A percentile compares a stretch with the other conserved stretches of the same genome.
Conservation (phyloP, 2,888 invertebrate species). For the Ommatoiulus sabulosus region DNA sequence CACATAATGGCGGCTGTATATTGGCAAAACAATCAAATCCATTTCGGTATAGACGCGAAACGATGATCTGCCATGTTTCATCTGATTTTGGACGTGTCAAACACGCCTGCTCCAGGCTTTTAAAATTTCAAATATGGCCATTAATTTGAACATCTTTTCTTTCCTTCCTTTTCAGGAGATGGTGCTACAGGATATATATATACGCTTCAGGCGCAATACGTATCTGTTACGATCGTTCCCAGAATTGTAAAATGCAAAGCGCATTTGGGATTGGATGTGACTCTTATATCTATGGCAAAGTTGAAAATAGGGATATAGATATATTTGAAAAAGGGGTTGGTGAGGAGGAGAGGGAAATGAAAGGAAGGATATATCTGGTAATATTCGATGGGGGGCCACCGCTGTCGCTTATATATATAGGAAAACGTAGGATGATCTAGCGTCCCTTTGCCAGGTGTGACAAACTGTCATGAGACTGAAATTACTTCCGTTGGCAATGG, state of each 20-base stretch:
- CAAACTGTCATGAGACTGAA: slow-evolving; percentile 53
- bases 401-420: slow-evolving; percentile 49
- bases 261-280: neutral
- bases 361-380: slow-evolving; percentile 45
- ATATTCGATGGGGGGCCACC: slow-evolving; percentile 47
- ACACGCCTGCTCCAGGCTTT: slow-evolving; percentile 29
- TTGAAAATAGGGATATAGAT: neutral
- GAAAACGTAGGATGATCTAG: slow-evolving; percentile 38
- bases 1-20: no score
- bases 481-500: slow-evolving; percentile 49
- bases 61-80: neutral
- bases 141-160: slow-evolving; percentile 46
- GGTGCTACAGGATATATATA: no score
- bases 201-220: neutral
- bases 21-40: no score
- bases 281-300: neutral
- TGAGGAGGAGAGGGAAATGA: slow-evolving; percentile 24
- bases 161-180: neutral
- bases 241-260: slow-evolving; percentile 53
- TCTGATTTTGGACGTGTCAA: neutral
- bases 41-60: neutral
- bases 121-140: slow-evolving; percentile 50
- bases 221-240: neutral
- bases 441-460: slow-evolving; percentile 53
- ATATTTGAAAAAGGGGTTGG: neutral